Evolutionary conservation across 64 coral and sea anemone species (phyloP).

Genomic region (Actinia tenebrosa): DNA sequence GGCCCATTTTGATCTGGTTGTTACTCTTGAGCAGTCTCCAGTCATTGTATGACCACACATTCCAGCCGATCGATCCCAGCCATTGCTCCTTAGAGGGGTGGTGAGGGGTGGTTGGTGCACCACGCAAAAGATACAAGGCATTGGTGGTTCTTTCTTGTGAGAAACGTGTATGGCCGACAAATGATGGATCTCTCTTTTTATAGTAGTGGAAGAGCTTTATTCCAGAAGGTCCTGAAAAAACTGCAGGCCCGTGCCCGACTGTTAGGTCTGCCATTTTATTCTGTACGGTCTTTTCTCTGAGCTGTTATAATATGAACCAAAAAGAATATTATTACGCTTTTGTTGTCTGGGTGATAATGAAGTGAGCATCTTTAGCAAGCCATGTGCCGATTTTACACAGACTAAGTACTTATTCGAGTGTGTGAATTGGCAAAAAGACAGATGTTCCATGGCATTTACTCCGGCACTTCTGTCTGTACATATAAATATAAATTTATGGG

Average conservation of each 20-base stretch:
- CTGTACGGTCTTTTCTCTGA: too few species aligned
- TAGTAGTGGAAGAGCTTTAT: slow-evolving; percentile 61
- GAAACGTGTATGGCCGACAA: slow-evolving; percentile 23
- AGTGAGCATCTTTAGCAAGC: too few species aligned
- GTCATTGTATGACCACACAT: slow-evolving; percentile 90
- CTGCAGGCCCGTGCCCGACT: slow-evolving; percentile 32
- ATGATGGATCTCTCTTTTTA: slow-evolving; percentile 40
- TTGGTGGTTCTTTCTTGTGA: slow-evolving; percentile 51
- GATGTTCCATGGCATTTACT: too few species aligned
- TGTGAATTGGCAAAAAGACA: too few species aligned
- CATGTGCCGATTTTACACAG: too few species aligned
- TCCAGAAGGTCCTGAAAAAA: slow-evolving; percentile 65
- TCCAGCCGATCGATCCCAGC: slow-evolving; percentile 77
- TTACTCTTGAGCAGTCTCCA: slow-evolving; percentile 56
- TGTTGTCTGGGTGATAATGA: too few species aligned
- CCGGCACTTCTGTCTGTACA: too few species aligned
- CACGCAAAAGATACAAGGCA: slow-evolving; percentile 47
- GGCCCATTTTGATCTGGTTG: slow-evolving; percentile 53
- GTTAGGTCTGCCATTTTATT: too few species aligned
- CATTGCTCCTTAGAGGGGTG: slow-evolving; percentile 38
- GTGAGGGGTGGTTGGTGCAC: not conserved
- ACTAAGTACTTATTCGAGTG: too few species aligned
- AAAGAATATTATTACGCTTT: too few species aligned
- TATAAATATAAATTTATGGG: too few species aligned
- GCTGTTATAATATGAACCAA: too few species aligned